phyloP scores from a whole-genome alignment of 1,140 invertebrate genomes.

The Artemia franciscana region DNA sequence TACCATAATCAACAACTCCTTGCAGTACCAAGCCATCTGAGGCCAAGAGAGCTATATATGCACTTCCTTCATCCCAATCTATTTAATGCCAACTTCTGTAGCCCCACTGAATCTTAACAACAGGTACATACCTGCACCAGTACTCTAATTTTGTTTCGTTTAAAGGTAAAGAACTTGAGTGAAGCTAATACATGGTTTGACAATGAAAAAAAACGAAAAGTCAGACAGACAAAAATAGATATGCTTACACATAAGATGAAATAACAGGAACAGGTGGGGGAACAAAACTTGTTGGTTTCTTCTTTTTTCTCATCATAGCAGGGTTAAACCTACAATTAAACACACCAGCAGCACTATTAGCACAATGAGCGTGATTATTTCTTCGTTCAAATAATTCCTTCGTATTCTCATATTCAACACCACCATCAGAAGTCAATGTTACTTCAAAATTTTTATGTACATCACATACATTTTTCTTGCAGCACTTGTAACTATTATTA shows the following conservation, averaged over 20 bases:
- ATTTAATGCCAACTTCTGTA: too few species aligned
- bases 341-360: slow-evolving; percentile 40
- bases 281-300: slow-evolving; percentile 63
- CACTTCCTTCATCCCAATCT: too few species aligned
- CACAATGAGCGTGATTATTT: slow-evolving; percentile 11
- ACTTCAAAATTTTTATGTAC: slow-evolving; percentile 7
- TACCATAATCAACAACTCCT: too few species aligned
- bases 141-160: too few species aligned
- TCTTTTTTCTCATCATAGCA: slow-evolving; percentile 51
- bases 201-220: too few species aligned
- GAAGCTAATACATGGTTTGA: too few species aligned
- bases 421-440: background rate
- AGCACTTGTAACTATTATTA: slow-evolving; percentile 2
- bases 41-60: too few species aligned
- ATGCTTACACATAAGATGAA: slow-evolving; percentile 10
- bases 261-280: slow-evolving; percentile 33
- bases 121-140: too few species aligned
- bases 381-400: slow-evolving; percentile 6
- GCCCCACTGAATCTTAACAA: too few species aligned
- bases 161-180: too few species aligned
- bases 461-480: slow-evolving; percentile 12
- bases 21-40: too few species aligned
- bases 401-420: slow-evolving; percentile 5
- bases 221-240: too few species aligned
- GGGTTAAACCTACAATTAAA: slow-evolving; percentile 74